Base-by-base conservation (phyloP, 2,113 vertebrate species). In the Scytalopus superciliaris region DNA sequence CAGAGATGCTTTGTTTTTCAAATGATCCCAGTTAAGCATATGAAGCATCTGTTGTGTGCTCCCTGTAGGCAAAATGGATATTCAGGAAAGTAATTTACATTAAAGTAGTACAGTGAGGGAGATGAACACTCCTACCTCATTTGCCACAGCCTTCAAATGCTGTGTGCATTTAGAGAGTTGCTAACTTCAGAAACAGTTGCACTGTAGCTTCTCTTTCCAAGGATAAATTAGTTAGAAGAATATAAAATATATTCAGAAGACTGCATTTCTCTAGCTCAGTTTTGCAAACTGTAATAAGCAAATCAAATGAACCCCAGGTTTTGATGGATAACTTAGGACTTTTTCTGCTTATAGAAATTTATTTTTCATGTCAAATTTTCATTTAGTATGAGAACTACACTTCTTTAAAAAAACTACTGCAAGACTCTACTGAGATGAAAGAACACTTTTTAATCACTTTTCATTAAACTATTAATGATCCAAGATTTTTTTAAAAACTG, bases 41-140 rank as follows among this genome's bases (percentile, higher is more conserved):
- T 21, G 30, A 91, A 94, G 79, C 75, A 92, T 78, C 87, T 89
- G 80, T 56, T 88, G 72, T 44, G 47, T 85, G 66, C 30, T 82
- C 89, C 52, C 67, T 42, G 13, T 55, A 83, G 2, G 10, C 42
- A 63, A 75, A 94, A 89, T 14, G 19, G 59, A 76, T 86, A 80
- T 67, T 85, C 59, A 76, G 44, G 59, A 90, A 84, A 88, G 67
- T 40, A 74, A 95, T 94, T 77, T 67, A 80, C 56, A 90, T 85
- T 86, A 55, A 80, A 82, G 81, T 23, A 88, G 55, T 57, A 91
- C 44, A 81, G 69, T 19, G 49, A 94, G 45, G 55, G 66, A 91
- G 67, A 79, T 53, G 79, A 93, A 92, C 82, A 83, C 78, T 93
- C 87, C 88, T 73, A 93, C 60, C n/a, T 92, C 59, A 45, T 90